Evolutionary conservation across 2,113 vertebrate genomes (phyloP).

Genomic region (Sinocyclocheilus rhinocerous): DNA sequence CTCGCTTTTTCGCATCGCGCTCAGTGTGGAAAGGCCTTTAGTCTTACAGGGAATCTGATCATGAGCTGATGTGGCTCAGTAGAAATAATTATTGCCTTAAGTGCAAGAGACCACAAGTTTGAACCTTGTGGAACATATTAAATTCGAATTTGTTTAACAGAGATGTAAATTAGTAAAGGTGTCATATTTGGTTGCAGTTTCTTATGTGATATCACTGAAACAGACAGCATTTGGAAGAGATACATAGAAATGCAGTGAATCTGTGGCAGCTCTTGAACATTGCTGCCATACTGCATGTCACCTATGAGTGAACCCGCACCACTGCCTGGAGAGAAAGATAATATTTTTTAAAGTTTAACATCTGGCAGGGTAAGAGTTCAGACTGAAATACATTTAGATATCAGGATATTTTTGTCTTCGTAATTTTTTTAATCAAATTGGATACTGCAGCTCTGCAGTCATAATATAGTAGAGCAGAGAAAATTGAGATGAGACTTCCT

Average conservation of each 20-base stretch:
- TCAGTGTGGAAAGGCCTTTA: too few relatives aligned
- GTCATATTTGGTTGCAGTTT: neutral
- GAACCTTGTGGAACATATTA: neutral
- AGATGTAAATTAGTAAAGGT: neutral
- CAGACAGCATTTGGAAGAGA: neutral
- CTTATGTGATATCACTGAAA: neutral
- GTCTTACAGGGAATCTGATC: neutral
- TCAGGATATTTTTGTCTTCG: neutral
- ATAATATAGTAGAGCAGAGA: neutral
- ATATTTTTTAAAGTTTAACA: neutral
- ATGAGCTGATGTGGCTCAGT: neutral
- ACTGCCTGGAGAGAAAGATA: neutral
- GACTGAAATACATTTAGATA: neutral
- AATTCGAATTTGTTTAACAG: neutral
- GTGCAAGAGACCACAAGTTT: neutral
- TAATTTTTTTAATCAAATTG: neutral
- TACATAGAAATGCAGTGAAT: neutral
- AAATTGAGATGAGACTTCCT: neutral
- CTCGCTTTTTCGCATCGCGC: too few relatives aligned
- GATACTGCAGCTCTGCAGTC: neutral
- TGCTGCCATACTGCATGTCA: neutral
- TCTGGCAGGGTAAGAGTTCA: neutral
- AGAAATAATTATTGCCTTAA: neutral
- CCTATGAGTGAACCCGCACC: neutral
- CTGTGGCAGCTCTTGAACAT: neutral